Evolutionary conservation across 2,113 vertebrate genomes (phyloP).

Genomic region (Bostrychus sinensis): DNA sequence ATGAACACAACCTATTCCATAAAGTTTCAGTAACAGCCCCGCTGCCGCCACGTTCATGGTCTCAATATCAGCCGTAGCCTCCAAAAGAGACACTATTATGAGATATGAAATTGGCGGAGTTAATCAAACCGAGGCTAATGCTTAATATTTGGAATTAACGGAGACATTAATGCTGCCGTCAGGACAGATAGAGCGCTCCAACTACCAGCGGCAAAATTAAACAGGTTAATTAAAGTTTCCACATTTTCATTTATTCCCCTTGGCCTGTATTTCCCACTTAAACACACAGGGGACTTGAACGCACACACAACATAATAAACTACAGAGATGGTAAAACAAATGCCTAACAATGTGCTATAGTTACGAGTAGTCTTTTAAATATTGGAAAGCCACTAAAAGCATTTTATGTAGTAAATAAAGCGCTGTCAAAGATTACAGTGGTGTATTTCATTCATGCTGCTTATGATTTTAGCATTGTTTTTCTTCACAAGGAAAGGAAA

Average conservation of each 20-base stretch:
- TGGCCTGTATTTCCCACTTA: slow-evolving; percentile 31
- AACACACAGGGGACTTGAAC: slow-evolving; percentile 29
- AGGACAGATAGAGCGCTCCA: slow-evolving; percentile 66
- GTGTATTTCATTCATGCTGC: not conserved
- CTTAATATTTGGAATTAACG: slow-evolving; percentile 72
- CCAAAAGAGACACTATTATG: slow-evolving; percentile 51
- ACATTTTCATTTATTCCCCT: slow-evolving; percentile 48
- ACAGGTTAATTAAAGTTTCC: slow-evolving; percentile 77
- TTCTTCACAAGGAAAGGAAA: not conserved
- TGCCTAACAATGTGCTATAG: not conserved
- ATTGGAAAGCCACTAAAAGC: not conserved
- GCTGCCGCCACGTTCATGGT: slow-evolving; percentile 30
- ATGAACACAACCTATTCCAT: too few relatives aligned
- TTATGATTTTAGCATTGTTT: not conserved
- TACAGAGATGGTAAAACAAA: not conserved
- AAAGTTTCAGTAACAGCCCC: slow-evolving; percentile 38
- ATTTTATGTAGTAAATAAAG: too few relatives aligned
- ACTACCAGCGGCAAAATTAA: slow-evolving; percentile 70
- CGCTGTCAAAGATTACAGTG: not conserved
- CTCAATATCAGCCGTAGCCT: slow-evolving; percentile 54
- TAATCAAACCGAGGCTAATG: slow-evolving; percentile 70
- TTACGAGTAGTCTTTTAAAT: not conserved
- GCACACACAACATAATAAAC: slow-evolving; percentile 15
- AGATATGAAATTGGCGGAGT: slow-evolving; percentile 69
- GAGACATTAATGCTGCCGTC: slow-evolving; percentile 60